Conservation (phyloP, 2,113 vertebrate species). For the Phoxinus phoxinus region DNA sequence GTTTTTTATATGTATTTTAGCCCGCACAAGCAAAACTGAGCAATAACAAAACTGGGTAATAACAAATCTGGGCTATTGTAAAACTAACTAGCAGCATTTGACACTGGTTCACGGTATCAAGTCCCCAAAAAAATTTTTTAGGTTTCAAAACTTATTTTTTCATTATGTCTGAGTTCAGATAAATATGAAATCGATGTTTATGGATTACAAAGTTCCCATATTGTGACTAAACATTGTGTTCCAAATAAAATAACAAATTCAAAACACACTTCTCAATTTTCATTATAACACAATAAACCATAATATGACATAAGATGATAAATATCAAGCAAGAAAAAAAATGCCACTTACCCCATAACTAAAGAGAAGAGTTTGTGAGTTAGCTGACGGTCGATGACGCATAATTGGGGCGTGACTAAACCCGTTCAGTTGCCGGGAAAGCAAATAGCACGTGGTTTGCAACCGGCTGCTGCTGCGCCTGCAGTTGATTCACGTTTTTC, state of each 20-base stretch:
- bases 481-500: slow-evolving; percentile 60
- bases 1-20: neutral
- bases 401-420: slow-evolving; percentile 7
- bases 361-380: neutral
- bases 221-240: neutral
- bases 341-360: neutral
- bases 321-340: neutral
- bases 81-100: neutral
- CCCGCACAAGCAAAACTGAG: neutral
- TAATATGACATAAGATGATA: neutral
- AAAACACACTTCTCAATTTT: neutral
- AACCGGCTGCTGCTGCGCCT: slow-evolving; percentile 40
- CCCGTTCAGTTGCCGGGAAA: slow-evolving; percentile 55
- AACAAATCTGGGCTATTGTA: no score
- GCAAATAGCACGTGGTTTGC: slow-evolving; percentile 52
- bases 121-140: no score
- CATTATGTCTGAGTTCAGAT: neutral
- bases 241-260: neutral
- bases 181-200: neutral
- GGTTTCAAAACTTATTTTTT: neutral
- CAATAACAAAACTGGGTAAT: no score
- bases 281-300: neutral
- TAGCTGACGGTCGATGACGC: neutral
- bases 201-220: neutral
- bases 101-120: neutral